Conservation (phyloP, 2,797 vertebrate genomes). For the Anguilla obscura region DNA sequence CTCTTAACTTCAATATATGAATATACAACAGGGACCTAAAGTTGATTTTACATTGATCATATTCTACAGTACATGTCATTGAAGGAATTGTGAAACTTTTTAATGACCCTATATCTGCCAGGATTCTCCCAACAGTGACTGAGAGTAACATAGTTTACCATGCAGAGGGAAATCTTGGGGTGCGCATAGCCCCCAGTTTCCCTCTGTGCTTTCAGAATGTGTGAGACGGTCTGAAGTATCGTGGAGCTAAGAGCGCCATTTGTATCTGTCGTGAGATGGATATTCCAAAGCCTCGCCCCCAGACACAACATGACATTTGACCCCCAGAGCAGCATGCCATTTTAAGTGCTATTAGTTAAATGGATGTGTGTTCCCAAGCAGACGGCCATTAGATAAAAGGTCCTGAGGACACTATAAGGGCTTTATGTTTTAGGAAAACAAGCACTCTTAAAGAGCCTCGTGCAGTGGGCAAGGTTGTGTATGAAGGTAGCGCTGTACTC, state of each 20-base stretch:
- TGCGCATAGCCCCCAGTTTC: not conserved
- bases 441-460: not conserved
- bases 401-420: constrained; percentile 10
- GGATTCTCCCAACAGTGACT: not conserved
- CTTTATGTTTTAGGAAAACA: not conserved
- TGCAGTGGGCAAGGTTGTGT: not conserved
- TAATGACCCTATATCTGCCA: not conserved
- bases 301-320: constrained; percentile 65
- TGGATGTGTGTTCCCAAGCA: constrained; percentile 13
- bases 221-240: not conserved
- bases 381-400: constrained; percentile 23
- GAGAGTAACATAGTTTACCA: not conserved
- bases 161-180: not conserved
- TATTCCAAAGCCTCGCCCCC: constrained; percentile 52
- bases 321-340: constrained; percentile 47
- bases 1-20: not conserved
- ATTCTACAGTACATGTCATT: not conserved
- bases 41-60: not conserved
- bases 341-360: constrained; percentile 41
- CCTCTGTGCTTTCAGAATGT: not conserved
- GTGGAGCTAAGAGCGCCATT: not conserved
- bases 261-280: constrained; percentile 32
- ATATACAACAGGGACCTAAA: not conserved
- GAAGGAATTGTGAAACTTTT: not conserved
- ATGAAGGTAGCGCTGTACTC: not conserved